These are phyloP conservation scores for Pyrochroa serraticornis DNA, from an alignment of 2,888 invertebrate species.

Conservation along the genomic window DNA sequence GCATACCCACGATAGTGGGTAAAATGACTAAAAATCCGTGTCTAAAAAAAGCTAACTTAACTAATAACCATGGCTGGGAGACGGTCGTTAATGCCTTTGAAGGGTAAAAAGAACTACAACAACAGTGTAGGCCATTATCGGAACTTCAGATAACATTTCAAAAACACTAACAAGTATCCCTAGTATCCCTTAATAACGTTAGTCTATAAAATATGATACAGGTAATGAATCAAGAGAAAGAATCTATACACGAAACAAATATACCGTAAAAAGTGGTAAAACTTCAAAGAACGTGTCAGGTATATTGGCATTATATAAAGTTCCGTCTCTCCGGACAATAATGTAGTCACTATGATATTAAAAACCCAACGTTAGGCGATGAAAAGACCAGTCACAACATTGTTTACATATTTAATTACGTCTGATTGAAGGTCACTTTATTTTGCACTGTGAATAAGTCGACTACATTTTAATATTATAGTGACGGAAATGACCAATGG, in stretches of 20 bases:
- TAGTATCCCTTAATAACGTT: too few species aligned
- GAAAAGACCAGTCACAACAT: conserved; percentile 21
- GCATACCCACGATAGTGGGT: conserved; percentile 1
- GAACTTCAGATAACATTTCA: neutral
- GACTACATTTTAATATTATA: conserved; percentile 14
- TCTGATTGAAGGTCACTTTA: conserved; percentile 29
- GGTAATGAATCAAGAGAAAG: too few species aligned
- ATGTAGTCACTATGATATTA: conserved; percentile 17
- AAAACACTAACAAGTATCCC: neutral
- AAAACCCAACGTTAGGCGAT: conserved; percentile 11
- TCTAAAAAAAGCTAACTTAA: conserved; percentile 15
- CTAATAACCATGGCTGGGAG: conserved; percentile 5
- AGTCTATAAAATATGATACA: too few species aligned
- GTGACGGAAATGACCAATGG: conserved; percentile 30
- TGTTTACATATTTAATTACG: conserved; percentile 15
- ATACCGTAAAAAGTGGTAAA: too few species aligned
- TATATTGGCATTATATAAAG: too few species aligned
- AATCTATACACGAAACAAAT: too few species aligned
- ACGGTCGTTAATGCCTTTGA: too few species aligned
- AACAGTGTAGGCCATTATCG: too few species aligned
- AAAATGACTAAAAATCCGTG: conserved; percentile 19
- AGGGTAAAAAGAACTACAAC: too few species aligned
- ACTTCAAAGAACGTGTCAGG: too few species aligned
- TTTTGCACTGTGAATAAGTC: conserved; percentile 21
- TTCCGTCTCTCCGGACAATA: too few species aligned